These are phyloP conservation scores for Branchinecta lindahli DNA, from an alignment of 1,140 invertebrate genomes.

Conservation along the genomic window DNA sequence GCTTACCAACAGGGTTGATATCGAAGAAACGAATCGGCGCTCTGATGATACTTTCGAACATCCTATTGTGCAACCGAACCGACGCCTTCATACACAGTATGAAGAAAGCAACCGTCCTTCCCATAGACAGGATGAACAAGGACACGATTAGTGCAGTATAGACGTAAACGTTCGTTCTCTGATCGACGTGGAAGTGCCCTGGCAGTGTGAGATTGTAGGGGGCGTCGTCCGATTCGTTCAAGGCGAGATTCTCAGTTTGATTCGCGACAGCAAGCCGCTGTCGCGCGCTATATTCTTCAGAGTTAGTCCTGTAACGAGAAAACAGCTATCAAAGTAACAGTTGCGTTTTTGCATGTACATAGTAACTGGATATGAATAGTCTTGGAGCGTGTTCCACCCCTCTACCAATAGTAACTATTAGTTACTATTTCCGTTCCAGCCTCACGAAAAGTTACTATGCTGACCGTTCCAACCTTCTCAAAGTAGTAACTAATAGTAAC, in stretches of 20 bases:
- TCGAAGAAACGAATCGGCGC: slow-evolving; percentile 70
- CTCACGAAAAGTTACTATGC: too few species aligned
- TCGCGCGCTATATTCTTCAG: slow-evolving; percentile 11
- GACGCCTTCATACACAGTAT: slow-evolving; percentile 65
- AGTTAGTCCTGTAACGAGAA: slow-evolving; percentile 12
- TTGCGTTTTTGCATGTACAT: background rate
- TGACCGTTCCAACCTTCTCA: too few species aligned
- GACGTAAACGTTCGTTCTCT: slow-evolving; percentile 22
- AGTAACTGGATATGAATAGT: too few species aligned
- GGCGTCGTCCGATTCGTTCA: background rate
- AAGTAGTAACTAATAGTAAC: too few species aligned
- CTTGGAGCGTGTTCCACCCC: too few species aligned
- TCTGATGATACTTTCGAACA: slow-evolving; percentile 56
- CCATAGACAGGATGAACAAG: slow-evolving; percentile 39
- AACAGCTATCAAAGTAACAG: background rate
- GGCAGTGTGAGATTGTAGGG: background rate
- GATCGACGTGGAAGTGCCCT: background rate
- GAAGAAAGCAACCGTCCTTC: slow-evolving; percentile 50
- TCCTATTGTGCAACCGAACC: slow-evolving; percentile 56
- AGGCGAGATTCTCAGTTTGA: too few species aligned
- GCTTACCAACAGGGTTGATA: slow-evolving; percentile 52
- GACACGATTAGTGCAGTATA: slow-evolving; percentile 40
- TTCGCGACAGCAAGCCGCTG: background rate
- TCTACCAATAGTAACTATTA: too few species aligned
- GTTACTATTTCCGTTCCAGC: too few species aligned